Evolutionary conservation across 1,140 invertebrate species (phyloP).

Genomic region (Bombyx mandarina): DNA sequence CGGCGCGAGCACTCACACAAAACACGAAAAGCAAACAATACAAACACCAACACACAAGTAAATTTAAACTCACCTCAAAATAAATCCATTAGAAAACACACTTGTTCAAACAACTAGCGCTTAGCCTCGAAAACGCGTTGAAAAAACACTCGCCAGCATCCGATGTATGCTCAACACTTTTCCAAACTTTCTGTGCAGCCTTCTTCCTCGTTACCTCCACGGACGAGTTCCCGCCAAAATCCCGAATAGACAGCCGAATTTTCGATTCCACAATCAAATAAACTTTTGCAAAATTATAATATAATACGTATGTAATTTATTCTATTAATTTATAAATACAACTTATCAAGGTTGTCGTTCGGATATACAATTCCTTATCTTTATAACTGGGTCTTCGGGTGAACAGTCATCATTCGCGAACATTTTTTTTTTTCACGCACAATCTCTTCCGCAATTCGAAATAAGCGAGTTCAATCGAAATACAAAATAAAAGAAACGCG

Average conservation of each 20-base stretch:
- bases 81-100: constrained; percentile 72
- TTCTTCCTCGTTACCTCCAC: constrained; percentile 37
- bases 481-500: constrained; percentile 52
- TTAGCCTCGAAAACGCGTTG: constrained; percentile 70
- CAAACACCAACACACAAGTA: constrained; percentile 68
- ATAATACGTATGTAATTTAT: neutral
- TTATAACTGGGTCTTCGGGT: constrained; percentile 22
- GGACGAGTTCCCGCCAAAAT: constrained; percentile 43
- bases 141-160: constrained; percentile 65
- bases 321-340: no score
- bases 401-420: constrained; percentile 34
- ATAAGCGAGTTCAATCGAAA: constrained; percentile 42
- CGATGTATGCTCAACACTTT: constrained; percentile 63
- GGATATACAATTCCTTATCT: constrained; percentile 22
- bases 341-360: constrained; percentile 19
- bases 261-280: no score
- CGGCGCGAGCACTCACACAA: constrained; percentile 65
- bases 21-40: constrained; percentile 67
- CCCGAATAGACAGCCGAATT: neutral
- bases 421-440: constrained; percentile 28
- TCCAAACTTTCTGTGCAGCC: constrained; percentile 62
- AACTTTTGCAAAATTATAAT: constrained; percentile 9
- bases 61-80: constrained; percentile 72
- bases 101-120: constrained; percentile 71
- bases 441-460: constrained; percentile 50